Conservation (phyloP, 2,113 vertebrate genomes). For the Tichodroma muraria region DNA sequence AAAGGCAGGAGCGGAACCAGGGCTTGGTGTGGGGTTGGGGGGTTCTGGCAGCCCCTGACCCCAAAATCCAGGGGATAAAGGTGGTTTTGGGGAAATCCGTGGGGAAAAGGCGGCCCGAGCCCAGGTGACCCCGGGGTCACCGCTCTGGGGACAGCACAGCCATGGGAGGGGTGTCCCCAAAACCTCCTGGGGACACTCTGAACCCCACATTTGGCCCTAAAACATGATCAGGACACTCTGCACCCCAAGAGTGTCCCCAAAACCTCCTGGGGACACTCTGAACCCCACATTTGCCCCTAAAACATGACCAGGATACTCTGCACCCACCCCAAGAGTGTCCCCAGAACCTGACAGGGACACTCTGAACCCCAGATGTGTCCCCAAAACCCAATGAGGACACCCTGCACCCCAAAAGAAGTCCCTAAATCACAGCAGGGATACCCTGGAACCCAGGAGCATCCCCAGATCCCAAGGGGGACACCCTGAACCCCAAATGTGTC, state of each 20-base stretch:
- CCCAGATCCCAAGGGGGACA: too few relatives aligned
- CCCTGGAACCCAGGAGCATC: too few relatives aligned
- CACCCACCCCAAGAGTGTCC: neutral
- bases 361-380: neutral
- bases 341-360: neutral
- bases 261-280: neutral
- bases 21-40: neutral
- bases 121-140: neutral
- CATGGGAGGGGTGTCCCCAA: neutral
- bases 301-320: fast-evolving
- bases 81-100: fast-evolving
- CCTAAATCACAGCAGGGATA: too few relatives aligned
- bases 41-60: neutral
- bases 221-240: neutral
- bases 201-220: neutral
- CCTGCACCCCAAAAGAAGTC: neutral
- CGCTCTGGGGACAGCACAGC: neutral
- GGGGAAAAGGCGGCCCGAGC: neutral
- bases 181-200: neutral
- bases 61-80: neutral
- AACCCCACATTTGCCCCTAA: fast-evolving
- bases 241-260: neutral
- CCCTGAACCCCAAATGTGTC: too few relatives aligned
- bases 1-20: fast-evolving
- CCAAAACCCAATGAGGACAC: neutral